phyloP scores from a whole-genome alignment of 2,797 vertebrate species.

The Hipposideros larvatus region DNA sequence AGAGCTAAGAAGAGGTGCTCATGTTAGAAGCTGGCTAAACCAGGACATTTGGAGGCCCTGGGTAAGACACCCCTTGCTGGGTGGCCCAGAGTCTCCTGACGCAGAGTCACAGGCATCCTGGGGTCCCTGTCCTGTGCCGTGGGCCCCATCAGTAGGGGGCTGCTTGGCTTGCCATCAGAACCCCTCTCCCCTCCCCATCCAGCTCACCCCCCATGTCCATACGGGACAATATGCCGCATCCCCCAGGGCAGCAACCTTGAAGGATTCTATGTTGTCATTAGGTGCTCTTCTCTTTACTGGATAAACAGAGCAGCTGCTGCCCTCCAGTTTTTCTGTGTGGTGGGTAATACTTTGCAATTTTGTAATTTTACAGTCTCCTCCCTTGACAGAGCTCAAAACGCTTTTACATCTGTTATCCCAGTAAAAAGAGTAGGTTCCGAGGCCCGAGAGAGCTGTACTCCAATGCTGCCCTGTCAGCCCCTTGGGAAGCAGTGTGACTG shows the following conservation, averaged over 20 bases:
- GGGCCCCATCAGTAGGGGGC: fast-evolving
- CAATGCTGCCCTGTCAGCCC: not conserved
- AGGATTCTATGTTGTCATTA: not conserved
- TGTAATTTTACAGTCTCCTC: constrained; percentile 6
- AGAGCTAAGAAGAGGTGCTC: not conserved
- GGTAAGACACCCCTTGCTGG: not conserved
- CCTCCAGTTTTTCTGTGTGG: not conserved
- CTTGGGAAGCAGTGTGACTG: fast-evolving
- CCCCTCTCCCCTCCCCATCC: fast-evolving
- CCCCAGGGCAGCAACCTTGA: not conserved
- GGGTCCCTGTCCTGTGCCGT: fast-evolving
- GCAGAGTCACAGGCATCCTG: no score
- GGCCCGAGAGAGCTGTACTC: not conserved
- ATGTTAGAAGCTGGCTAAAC: not conserved
- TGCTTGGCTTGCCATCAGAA: not conserved
- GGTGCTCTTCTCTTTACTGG: not conserved
- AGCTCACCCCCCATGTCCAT: not conserved
- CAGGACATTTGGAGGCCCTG: fast-evolving
- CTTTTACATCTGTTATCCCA: not conserved
- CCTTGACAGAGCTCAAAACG: not conserved
- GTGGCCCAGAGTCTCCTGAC: not conserved
- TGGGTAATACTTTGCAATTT: not conserved
- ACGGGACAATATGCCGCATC: not conserved
- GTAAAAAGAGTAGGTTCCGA: not conserved
- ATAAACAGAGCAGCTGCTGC: not conserved